phyloP scores from a whole-genome alignment of 2,888 invertebrate species.

The Anticlea derivata region DNA sequence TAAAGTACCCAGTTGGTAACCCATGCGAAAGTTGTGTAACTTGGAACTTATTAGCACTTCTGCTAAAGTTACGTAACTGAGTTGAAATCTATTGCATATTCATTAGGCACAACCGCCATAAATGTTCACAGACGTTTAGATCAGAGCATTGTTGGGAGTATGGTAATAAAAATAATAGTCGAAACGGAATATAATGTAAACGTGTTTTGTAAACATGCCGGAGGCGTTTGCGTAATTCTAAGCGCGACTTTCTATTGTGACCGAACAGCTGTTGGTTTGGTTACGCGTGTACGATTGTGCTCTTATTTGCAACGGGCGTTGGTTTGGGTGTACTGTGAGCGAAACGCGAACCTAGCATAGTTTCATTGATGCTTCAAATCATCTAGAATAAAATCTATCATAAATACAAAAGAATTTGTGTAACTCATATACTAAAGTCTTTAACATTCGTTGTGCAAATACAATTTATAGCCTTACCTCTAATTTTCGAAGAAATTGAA shows the following conservation, averaged over 20 bases:
- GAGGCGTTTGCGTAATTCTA: slow-evolving; percentile 66
- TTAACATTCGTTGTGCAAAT: no score
- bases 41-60: slow-evolving; percentile 36
- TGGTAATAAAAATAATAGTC: slow-evolving; percentile 26
- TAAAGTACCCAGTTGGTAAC: slow-evolving; percentile 24
- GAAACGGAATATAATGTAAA: slow-evolving; percentile 36
- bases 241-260: slow-evolving; percentile 73
- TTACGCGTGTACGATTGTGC: slow-evolving; percentile 67
- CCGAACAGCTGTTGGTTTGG: slow-evolving; percentile 67
- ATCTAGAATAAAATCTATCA: no score
- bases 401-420: no score
- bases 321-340: slow-evolving; percentile 47
- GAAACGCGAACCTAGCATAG: slow-evolving; percentile 4
- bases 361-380: no score
- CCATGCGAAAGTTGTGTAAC: slow-evolving; percentile 36
- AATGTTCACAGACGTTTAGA: slow-evolving; percentile 29
- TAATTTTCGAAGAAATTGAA: no score
- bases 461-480: no score
- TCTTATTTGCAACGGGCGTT: slow-evolving; percentile 59
- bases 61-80: slow-evolving; percentile 35
- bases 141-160: slow-evolving; percentile 20
- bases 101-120: slow-evolving; percentile 31
- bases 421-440: no score
- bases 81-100: slow-evolving; percentile 35
- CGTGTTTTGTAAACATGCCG: slow-evolving; percentile 62